Evolutionary conservation across 1,140 invertebrate genomes (phyloP).

Genomic region (Drosophila tsacasi): DNA sequence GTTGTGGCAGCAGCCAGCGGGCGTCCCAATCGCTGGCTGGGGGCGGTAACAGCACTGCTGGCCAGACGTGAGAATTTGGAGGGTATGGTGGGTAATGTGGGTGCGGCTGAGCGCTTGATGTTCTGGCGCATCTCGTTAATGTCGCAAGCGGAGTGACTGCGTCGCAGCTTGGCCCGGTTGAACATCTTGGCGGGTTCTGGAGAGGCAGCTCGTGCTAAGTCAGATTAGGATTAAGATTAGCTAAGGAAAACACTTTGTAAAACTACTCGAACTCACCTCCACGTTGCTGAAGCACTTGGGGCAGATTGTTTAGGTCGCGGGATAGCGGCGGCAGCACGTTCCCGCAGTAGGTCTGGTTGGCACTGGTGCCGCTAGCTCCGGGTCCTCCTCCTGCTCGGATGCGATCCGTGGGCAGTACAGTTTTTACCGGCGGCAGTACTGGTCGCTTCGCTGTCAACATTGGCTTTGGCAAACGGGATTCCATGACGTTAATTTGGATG

Average conservation of each 20-base stretch:
- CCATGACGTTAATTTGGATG: constrained; percentile 43
- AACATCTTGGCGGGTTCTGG: constrained; percentile 50
- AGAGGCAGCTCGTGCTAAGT: constrained; percentile 56
- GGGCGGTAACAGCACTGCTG: constrained; percentile 1
- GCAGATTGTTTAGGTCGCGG: constrained; percentile 68
- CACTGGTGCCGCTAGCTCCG: constrained; percentile 8
- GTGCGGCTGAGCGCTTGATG: constrained; percentile 48
- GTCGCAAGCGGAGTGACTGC: constrained; percentile 77
- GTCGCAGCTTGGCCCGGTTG: constrained; percentile 62
- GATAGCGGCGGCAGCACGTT: constrained; percentile 47
- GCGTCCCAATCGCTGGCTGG: constrained; percentile 15
- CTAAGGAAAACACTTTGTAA: background rate
- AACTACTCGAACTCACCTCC: constrained; percentile 28
- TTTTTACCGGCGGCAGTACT: constrained; percentile 42
- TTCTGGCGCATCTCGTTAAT: constrained; percentile 62
- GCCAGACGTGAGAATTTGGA: constrained; percentile 55
- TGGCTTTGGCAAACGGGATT: constrained; percentile 77
- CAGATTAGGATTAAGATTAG: background rate
- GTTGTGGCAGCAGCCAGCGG: background rate
- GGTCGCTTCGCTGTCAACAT: constrained; percentile 55
- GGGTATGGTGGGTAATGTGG: constrained; percentile 62
- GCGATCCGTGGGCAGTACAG: constrained; percentile 69
- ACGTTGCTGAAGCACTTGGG: constrained; percentile 29
- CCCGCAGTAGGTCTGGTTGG: constrained; percentile 40
- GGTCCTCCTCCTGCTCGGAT: constrained; percentile 53